Base-by-base conservation (phyloP, 2,113 vertebrate species). In the Dromiciops gliroides region DNA sequence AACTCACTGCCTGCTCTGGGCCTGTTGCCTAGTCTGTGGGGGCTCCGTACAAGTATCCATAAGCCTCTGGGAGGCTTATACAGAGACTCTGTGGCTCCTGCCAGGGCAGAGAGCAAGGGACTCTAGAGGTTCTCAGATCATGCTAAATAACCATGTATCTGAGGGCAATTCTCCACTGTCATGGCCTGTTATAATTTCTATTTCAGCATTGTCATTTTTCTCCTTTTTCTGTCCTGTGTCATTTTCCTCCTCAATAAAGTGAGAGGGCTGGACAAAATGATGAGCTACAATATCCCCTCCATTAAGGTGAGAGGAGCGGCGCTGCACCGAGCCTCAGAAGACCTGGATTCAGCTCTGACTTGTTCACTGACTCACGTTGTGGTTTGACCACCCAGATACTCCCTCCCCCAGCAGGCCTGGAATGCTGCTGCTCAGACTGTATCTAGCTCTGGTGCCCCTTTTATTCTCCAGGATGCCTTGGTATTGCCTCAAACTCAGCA, bases 261-360 rank as follows among this genome's bases (percentile, higher is more conserved):
- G 14, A 5, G 60, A 67, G 60, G 31, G 10, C 31, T n/a, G 37
- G 60, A 75, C 11, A 12, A n/a, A n/a, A 44, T 6, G 14, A n/a
- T n/a, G 37, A 75, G 16, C 67, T 19, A 14, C 37, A 75, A n/a
- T 7, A n/a, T 2, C 3, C 37, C 67, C 6, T 75, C 14, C 67
- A n/a, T 14, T 6, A 0, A 25, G 49, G 48, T 25, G 47, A 31
- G 53, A 88, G 47, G 50, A 48, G 47, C 56, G 48, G 31, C 5
- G 49, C 94, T 12, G 48, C 14, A 26, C 88, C 22, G 25, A 0
- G 12, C 51, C 10, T 1, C 25, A 48, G 48, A 8, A 1, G 7
- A 23, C 26, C 51, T 0, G 48, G 24, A 51, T 12, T 22, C 50
- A 89, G 3, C 37, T 22, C n/a, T 31, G 8, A 11, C 23, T 0